Base-by-base conservation (phyloP, 1,140 invertebrate genomes). In the Caenorhabditis inopinata region DNA sequence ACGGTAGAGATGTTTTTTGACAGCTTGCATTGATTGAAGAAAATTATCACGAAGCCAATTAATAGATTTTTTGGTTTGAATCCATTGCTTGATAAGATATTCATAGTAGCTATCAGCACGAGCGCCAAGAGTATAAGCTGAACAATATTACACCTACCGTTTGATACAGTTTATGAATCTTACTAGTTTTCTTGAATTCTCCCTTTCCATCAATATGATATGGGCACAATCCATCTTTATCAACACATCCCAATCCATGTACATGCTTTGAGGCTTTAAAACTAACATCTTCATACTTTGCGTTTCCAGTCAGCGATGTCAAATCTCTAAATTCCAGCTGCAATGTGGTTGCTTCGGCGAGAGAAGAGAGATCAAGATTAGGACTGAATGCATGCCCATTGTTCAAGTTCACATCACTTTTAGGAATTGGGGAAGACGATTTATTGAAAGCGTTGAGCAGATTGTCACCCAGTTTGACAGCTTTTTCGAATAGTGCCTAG, bases 161-260 rank as follows among this genome's bases (percentile, higher is more conserved):
- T n/a, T n/a, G n/a, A n/a, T n/a, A n/a, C n/a, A n/a, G 38, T 42
- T 42, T 5, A 42, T 42, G 14, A 51, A 51, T 25, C 53, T 14
- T 5, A 62, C 58, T 3, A 18, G 58, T 38, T 42, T 92, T 91
- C 21, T 94, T 90, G 87, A 97, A 96, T 18, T 93, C 91, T 0
- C 95, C 94, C 7, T 94, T 93, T 7, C 96, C 94, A 89, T 96
- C 98, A 75, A 99, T 97, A 89, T 96, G 98, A 86, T 98, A 98
- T 32, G 96, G 96, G 84, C 99, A 96, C 45, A 99, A 90, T 1
- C 96, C 96, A 87, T 96, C 93, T 21, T 27, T 92, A 93, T 90
- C 97, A 96, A 46, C 93, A 92, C 77, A 97, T 90, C 16, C 86
- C 0, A 83, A n/a, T 21, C 91, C 91, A 89, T 99, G 97, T 21